A percentile compares a stretch with the other conserved stretches of the same genome.
phyloP scores from a whole-genome alignment of 2,797 vertebrate genomes.

The Labeo calbasu region DNA sequence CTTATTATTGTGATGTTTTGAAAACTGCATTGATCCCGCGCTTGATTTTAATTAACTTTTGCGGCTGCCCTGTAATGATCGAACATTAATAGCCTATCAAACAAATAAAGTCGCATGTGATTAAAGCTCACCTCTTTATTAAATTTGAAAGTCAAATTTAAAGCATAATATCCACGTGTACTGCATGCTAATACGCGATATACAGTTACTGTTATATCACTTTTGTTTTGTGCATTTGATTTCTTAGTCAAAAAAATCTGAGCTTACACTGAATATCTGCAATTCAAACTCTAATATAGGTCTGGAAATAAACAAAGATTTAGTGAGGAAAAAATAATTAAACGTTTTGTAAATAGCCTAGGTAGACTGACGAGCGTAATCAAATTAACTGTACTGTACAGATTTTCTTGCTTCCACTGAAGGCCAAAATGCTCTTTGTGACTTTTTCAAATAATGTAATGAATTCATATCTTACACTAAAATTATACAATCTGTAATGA shows the following conservation, averaged over 20 bases:
- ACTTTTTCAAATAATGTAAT: background rate
- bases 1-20: constrained; percentile 68
- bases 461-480: too few species aligned
- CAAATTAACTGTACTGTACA: background rate
- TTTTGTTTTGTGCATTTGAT: background rate
- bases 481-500: too few species aligned
- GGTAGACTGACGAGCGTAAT: background rate
- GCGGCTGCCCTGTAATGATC: constrained; percentile 87
- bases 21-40: constrained; percentile 85
- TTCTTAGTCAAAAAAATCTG: background rate
- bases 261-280: background rate
- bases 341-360: too few species aligned
- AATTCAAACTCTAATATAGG: background rate
- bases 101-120: constrained; percentile 91
- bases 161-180: constrained; percentile 83
- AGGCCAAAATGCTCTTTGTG: background rate
- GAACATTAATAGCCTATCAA: constrained; percentile 85
- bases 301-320: background rate
- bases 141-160: constrained; percentile 98
- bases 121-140: constrained; percentile 94
- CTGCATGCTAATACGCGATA: constrained; percentile 79
- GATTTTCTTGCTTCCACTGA: background rate
- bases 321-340: background rate
- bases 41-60: constrained; percentile 91
- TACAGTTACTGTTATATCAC: background rate